Evolutionary conservation across 2,888 invertebrate genomes (phyloP), one percentile per base, ranked within the genome.

Genomic region (Hetaerina titia): DNA sequence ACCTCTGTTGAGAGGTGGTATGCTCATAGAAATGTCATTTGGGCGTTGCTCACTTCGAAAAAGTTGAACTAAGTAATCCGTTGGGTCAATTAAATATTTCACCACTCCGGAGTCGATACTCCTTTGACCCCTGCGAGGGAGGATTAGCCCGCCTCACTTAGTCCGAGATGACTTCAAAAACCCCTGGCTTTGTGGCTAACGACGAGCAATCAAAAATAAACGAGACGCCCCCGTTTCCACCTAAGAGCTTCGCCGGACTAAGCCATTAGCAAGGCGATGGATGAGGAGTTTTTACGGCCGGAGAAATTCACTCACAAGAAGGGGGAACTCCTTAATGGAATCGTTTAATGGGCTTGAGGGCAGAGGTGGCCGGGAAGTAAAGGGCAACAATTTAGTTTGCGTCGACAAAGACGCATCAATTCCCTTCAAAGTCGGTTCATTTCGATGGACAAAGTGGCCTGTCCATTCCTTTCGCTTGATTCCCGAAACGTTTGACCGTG

Each of bases 381-480:
- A 69, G 31, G 81, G 13, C 25, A 81, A n/a, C 31, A 81, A 31
- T 81, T 81, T 81, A 31, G 81, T 81, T 13, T 4, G 2, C 13
- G 81, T 81, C 81, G 81, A 81, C 81, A 81, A 81, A 81, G 81
- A 31, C 81, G 31, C 81, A 31, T 81, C 81, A 81, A 81, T 25
- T 81, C 81, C 4, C 81, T n/a, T 81, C 81, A 31, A 81, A 81
- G 81, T 81, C 25, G 11, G 31, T 31, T 31, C 31, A 81, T 92
- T 69, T 92, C 56, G 69, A 64, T 64, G 90, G 64, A 45, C 64
- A n/a, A 60, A 56, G 5, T 45, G 56, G 19, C 19, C 69, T 69
- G 81, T 31, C 56, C 57, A 57, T 92, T 56, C 64, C 45, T 92
- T 92, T 74, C 92, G 56, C 56, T 92, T 92, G 56, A 92, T 92